phyloP scores from a whole-genome alignment of 2,888 invertebrate species.

The Tetragonisca angustula region DNA sequence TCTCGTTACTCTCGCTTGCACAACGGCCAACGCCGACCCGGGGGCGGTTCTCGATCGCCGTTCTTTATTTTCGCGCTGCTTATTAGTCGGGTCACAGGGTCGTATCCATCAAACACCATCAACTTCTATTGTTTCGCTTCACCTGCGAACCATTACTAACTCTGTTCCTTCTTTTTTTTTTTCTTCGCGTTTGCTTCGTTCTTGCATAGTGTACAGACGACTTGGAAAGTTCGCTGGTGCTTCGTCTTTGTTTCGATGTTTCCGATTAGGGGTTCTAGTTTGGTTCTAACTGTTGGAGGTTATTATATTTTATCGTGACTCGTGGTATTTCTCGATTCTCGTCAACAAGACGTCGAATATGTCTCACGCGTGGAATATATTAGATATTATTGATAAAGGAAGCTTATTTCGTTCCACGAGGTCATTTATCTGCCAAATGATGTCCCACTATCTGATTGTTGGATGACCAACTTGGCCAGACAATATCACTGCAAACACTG shows the following conservation, averaged over 20 bases:
- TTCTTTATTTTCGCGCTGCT: conserved; percentile 71
- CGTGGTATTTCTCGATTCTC: not conserved
- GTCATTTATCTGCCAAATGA: no score
- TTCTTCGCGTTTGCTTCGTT: conserved; percentile 27
- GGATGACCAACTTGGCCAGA: no score
- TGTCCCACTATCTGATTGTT: no score
- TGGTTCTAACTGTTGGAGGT: not conserved
- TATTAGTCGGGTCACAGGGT: conserved; percentile 75
- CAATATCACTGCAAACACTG: no score
- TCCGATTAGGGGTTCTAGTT: no score
- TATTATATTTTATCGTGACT: not conserved
- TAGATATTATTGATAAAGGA: no score
- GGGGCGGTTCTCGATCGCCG: conserved; percentile 47
- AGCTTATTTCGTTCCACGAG: no score
- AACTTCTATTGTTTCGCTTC: conserved; percentile 73
- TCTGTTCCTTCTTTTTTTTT: conserved; percentile 32
- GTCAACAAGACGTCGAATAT: no score
- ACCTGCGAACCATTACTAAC: conserved; percentile 61
- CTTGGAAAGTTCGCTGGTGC: conserved; percentile 48
- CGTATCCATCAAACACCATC: conserved; percentile 77
- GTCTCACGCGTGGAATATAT: no score
- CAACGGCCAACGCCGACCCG: conserved; percentile 40
- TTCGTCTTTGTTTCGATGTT: not conserved
- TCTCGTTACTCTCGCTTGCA: conserved; percentile 48
- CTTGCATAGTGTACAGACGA: conserved; percentile 44